Base-by-base conservation (phyloP, 2,888 invertebrate species). In the Cetonia aurata region DNA sequence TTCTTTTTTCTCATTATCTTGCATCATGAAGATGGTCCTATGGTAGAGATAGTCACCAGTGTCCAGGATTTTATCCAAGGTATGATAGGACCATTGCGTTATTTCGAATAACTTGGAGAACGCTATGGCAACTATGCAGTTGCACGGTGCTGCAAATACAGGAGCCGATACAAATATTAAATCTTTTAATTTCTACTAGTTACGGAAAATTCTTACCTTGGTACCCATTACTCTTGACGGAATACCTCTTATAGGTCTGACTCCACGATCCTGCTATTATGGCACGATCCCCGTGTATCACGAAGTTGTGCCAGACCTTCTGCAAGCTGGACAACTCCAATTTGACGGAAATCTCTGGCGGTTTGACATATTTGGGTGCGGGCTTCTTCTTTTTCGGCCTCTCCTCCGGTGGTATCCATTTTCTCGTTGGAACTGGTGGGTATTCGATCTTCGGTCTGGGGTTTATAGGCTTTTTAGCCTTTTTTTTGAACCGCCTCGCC, bases 101-200 rank as follows among this genome's bases (percentile, higher is more conserved):
- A 88, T 88, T 72, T 87, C 86, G 77, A 85, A 86, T 71, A 88
- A 85, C 75, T 87, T 86, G 0, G 88, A 86, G 73, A 88, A 83
- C 42, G 87, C 86, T 73, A 88, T 87, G 0, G 88, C 87, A 82
- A 88, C 86, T 0, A 88, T 86, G 71, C 87, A 88, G 84, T 88
- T 88, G 0, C 87, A 85, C 25, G 88, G 79, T 12, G 87, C 88
- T 81, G 48, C 13, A 37, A 37, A 37, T 37, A 37, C 4, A 37
- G 4, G 4, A 25, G 25, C 3, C 4, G 72, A 70, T 52, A 3
- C 15, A 1, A 15, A 10, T n/a, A 9, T 6, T 10, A 46, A 53
- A 55, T 48, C 48, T 48, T 1, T 1, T n/a, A n/a, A 10, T 10
- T 2, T 44, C 6, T 44, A 10, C 1, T 13, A 6, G 17, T 31